Evolutionary conservation across 2,888 invertebrate genomes (phyloP).

Genomic region (Odontomyia ornata): DNA sequence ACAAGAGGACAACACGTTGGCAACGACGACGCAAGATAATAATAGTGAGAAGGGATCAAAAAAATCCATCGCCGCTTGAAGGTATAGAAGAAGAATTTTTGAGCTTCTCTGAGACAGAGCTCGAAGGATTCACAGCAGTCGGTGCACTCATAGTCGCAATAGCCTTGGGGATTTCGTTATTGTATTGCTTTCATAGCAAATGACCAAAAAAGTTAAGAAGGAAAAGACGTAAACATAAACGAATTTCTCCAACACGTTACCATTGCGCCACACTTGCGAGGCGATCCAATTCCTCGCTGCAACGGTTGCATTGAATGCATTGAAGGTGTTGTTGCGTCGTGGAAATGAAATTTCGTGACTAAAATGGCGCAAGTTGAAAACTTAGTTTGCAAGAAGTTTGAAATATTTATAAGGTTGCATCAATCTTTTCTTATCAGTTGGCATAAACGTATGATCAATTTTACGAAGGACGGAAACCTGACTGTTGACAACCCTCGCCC

Average conservation of each 20-base stretch:
- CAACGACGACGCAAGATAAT: slow-evolving; percentile 16
- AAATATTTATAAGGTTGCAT: no score
- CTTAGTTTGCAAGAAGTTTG: no score
- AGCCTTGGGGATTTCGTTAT: slow-evolving; percentile 40
- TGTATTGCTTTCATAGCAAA: slow-evolving; percentile 41
- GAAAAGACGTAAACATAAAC: slow-evolving; percentile 34
- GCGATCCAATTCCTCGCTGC: slow-evolving; percentile 12
- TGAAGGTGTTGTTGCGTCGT: background rate
- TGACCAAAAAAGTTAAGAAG: slow-evolving; percentile 32
- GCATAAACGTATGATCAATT: no score
- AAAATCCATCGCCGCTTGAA: slow-evolving; percentile 14
- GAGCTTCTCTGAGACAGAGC: slow-evolving; percentile 31
- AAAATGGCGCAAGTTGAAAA: no score
- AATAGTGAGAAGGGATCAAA: background rate
- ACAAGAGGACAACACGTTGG: slow-evolving; percentile 28
- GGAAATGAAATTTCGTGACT: no score
- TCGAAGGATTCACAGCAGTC: slow-evolving; percentile 25
- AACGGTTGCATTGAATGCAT: background rate
- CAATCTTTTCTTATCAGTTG: no score
- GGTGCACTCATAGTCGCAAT: background rate
- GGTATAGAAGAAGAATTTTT: slow-evolving; percentile 28
- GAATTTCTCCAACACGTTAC: slow-evolving; percentile 28
- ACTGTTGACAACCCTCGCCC: no score
- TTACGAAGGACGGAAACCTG: no score
- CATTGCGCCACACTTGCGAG: slow-evolving; percentile 6